Conservation (phyloP, 1,140 invertebrate species). For the Eurytemora carolleeae region DNA sequence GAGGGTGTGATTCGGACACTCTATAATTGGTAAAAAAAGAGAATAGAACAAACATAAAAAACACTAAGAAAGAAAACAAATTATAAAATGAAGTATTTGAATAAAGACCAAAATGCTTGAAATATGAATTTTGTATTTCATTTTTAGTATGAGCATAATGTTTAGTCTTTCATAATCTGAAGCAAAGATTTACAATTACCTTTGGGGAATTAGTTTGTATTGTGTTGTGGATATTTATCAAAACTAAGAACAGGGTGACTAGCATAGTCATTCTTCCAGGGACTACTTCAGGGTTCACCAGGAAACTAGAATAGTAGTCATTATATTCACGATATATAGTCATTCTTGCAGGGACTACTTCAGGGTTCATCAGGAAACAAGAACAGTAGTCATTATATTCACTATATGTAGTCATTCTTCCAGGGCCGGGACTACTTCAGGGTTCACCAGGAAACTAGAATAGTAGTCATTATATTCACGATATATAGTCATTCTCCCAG, state of each 20-base stretch:
- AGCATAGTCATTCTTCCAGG: conserved; percentile 30
- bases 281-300: conserved; percentile 11
- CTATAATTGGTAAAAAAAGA: too few relatives aligned
- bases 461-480: not conserved
- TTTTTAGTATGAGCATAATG: too few relatives aligned
- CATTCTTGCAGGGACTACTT: conserved; percentile 2
- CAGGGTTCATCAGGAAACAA: conserved; percentile 6
- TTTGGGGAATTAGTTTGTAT: conserved; percentile 10
- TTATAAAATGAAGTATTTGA: too few relatives aligned
- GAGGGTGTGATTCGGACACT: too few relatives aligned
- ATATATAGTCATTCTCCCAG: not conserved
- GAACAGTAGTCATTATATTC: not conserved
- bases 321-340: not conserved
- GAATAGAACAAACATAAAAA: too few relatives aligned
- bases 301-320: not conserved
- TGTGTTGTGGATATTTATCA: conserved; percentile 14
- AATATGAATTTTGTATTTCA: too few relatives aligned
- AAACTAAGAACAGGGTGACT: conserved; percentile 26
- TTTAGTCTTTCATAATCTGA: too few relatives aligned
- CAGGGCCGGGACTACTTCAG: conserved; percentile 10
- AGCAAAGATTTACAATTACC: too few relatives aligned
- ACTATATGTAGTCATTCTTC: not conserved
- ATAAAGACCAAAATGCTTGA: too few relatives aligned
- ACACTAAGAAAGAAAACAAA: too few relatives aligned
- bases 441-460: conserved; percentile 7